Conservation (phyloP, 2,113 vertebrate genomes). For the Pholis gunnellus region DNA sequence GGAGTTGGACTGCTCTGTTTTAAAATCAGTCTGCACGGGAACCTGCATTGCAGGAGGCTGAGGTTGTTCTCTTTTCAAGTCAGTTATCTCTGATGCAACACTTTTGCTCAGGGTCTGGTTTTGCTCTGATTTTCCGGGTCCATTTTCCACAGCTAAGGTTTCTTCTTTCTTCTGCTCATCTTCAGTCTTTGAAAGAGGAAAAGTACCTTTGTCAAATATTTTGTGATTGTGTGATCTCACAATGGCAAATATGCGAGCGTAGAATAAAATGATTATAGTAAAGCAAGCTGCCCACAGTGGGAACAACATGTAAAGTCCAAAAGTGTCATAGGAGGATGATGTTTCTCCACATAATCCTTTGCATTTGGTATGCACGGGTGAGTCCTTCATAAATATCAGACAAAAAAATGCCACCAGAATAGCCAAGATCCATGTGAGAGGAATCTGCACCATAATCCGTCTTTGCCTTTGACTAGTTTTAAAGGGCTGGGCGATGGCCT, state of each 20-base stretch:
- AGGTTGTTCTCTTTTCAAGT: slow-evolving; percentile 49
- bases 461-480: slow-evolving; percentile 64
- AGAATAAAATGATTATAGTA: slow-evolving; percentile 78
- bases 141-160: slow-evolving; percentile 23
- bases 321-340: slow-evolving; percentile 71
- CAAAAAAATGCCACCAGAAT: slow-evolving; percentile 70
- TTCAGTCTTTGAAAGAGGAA: slow-evolving; percentile 16
- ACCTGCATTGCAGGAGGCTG: slow-evolving; percentile 2
- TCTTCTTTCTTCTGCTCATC: slow-evolving; percentile 21
- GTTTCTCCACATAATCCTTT: slow-evolving; percentile 41
- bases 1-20: slow-evolving; percentile 17
- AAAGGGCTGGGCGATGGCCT: slow-evolving; percentile 82
- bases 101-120: slow-evolving; percentile 16
- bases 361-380: slow-evolving; percentile 75
- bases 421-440: slow-evolving; percentile 77
- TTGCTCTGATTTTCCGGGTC: slow-evolving; percentile 15
- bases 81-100: slow-evolving; percentile 27
- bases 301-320: slow-evolving; percentile 81
- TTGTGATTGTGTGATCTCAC: slow-evolving; percentile 80
- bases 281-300: slow-evolving; percentile 83
- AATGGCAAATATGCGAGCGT: slow-evolving; percentile 77
- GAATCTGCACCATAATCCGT: slow-evolving; percentile 69
- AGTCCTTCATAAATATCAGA: slow-evolving; percentile 69
- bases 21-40: slow-evolving; percentile 21
- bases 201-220: slow-evolving; percentile 81